Percentiles rank a stretch among this genome's conserved stretches.
Conservation (phyloP, 2,888 invertebrate species). For the Cantharis flavilabris region DNA sequence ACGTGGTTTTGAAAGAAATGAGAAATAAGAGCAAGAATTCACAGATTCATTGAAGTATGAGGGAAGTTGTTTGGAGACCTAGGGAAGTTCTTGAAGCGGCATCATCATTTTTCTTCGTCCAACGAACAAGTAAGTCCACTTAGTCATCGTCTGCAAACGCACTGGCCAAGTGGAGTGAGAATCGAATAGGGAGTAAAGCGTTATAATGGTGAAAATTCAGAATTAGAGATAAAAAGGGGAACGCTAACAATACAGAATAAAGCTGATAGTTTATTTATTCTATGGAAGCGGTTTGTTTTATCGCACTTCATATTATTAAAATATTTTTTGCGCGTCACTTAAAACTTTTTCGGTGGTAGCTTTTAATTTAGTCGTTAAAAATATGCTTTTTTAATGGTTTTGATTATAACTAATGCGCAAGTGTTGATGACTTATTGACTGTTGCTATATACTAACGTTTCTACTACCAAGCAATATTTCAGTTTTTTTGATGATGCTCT, state of each 20-base stretch:
- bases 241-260: not conserved
- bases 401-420: not conserved
- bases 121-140: constrained; percentile 61
- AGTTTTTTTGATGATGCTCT: not conserved
- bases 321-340: not conserved
- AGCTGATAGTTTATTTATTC: not conserved
- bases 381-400: not conserved
- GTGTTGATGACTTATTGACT: not conserved
- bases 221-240: constrained; percentile 19
- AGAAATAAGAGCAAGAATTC: constrained; percentile 48
- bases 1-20: constrained; percentile 18
- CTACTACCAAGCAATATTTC: not conserved
- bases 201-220: constrained; percentile 37
- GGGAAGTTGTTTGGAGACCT: constrained; percentile 50
- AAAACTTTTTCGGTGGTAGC: not conserved
- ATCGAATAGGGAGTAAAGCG: constrained; percentile 36
- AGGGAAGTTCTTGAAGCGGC: constrained; percentile 54
- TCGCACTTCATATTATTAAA: not conserved
- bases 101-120: constrained; percentile 61
- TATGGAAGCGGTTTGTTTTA: not conserved
- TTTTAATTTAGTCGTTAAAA: not conserved
- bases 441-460: not conserved
- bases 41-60: constrained; percentile 45
- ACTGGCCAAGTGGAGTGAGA: constrained; percentile 30
- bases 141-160: constrained; percentile 57